These are phyloP conservation scores for Cephalopterus ornatus DNA, from an alignment of 2,113 vertebrate genomes.

Conservation along the genomic window DNA sequence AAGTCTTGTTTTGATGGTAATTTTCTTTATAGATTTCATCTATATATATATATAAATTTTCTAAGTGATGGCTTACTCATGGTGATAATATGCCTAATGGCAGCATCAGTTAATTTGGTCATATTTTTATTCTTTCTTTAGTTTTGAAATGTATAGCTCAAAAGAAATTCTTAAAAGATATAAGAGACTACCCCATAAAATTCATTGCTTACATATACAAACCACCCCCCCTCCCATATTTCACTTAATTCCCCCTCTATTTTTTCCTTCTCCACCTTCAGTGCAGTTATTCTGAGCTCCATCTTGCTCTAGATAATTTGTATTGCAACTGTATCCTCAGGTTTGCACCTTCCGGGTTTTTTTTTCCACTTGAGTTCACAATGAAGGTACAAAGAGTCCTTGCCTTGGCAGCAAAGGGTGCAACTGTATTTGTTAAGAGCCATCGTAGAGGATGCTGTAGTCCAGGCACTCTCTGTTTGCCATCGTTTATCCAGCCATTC, in stretches of 20 bases:
- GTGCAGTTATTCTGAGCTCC: neutral
- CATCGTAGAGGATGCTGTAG: neutral
- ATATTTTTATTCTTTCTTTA: neutral
- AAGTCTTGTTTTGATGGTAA: neutral
- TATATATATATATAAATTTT: neutral
- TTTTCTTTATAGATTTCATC: neutral
- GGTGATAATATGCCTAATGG: neutral
- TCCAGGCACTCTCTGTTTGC: neutral
- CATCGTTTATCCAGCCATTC: neutral
- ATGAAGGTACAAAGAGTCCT: neutral
- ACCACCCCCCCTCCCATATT: rapidly evolving
- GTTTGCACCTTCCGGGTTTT: neutral
- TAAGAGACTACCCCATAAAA: neutral
- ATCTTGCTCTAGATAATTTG: neutral
- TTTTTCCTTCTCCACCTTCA: neutral
- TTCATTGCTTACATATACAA: neutral
- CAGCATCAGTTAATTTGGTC: neutral
- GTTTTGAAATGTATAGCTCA: neutral
- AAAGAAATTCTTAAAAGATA: neutral
- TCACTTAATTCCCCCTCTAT: neutral
- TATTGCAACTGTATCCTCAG: neutral
- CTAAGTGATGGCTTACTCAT: neutral
- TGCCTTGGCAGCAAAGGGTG: neutral
- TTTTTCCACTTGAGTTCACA: neutral
- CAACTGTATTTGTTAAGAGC: neutral